These are phyloP conservation scores for Oryctolagus cuniculus DNA, from an alignment of 2,113 vertebrate species.

Conservation along the genomic window DNA sequence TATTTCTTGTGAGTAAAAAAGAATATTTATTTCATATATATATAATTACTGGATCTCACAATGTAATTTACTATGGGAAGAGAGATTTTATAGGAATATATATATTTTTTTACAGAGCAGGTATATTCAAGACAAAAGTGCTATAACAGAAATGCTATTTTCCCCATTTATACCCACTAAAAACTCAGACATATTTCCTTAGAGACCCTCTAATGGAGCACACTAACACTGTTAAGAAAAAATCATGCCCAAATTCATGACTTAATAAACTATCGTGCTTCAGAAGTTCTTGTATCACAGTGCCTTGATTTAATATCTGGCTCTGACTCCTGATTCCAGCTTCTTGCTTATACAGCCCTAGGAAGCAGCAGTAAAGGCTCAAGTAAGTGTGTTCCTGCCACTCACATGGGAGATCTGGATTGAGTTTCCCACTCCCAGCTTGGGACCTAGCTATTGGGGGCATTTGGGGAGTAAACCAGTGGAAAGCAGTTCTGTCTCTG, in stretches of 20 bases:
- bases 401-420: no score
- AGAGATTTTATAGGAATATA: neutral
- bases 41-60: slow-evolving; percentile 28
- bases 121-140: neutral
- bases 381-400: no score
- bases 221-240: slow-evolving; percentile 54
- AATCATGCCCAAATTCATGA: slow-evolving; percentile 12
- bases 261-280: slow-evolving; percentile 8
- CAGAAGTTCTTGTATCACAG: neutral
- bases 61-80: neutral
- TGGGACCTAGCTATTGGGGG: no score
- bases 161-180: neutral
- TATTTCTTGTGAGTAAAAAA: slow-evolving; percentile 40
- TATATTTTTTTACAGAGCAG: slow-evolving; percentile 15
- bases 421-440: no score
- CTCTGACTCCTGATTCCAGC: no score
- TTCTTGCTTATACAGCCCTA: no score
- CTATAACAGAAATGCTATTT: neutral
- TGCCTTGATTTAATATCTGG: no score
- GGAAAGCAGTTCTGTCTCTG: no score
- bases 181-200: neutral
- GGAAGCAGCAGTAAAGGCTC: no score
- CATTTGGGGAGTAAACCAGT: no score
- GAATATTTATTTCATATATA: no score
- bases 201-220: neutral